Percentiles rank a stretch among this genome's conserved stretches.
Evolutionary conservation across 2,113 vertebrate species (phyloP).

Genomic region (Oryzias celebensis): DNA sequence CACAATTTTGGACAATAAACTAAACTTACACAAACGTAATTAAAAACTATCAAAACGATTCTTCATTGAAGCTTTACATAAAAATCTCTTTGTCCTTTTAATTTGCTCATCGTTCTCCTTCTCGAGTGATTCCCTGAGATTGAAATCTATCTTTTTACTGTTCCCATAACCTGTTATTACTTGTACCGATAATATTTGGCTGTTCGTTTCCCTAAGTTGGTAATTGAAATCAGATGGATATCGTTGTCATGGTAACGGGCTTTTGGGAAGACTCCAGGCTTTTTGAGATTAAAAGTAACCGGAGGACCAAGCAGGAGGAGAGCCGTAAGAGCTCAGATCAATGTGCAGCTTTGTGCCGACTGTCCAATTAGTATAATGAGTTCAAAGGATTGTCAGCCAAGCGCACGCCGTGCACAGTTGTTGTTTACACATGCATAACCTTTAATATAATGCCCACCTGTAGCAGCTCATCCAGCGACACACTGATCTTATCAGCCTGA

Average conservation of each 20-base stretch:
- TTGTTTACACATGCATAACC: constrained; percentile 24
- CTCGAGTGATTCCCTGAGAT: not conserved
- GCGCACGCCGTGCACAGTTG: constrained; percentile 7
- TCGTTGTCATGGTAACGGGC: constrained; percentile 4
- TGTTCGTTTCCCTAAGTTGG: constrained; percentile 3
- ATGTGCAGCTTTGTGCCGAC: constrained; percentile 58
- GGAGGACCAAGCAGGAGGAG: constrained; percentile 23
- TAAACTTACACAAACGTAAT: too few species aligned
- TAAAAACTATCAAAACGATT: too few species aligned
- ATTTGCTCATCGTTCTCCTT: not conserved
- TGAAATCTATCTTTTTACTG: not conserved
- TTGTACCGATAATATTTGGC: constrained; percentile 13
- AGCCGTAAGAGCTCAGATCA: constrained; percentile 47
- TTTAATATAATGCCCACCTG: constrained; percentile 38
- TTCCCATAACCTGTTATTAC: not conserved
- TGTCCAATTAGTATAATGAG: constrained; percentile 75
- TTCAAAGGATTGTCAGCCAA: constrained; percentile 57
- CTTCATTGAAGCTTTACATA: too few species aligned
- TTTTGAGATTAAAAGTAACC: not conserved
- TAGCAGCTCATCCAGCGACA: constrained; percentile 14
- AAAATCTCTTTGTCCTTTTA: too few species aligned
- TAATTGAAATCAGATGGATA: constrained; percentile 1
- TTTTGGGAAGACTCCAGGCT: constrained; percentile 2
- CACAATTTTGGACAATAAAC: too few species aligned
- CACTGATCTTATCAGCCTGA: constrained; percentile 27